phyloP scores from a whole-genome alignment of 2,888 invertebrate species.

The Phengaris arion region DNA sequence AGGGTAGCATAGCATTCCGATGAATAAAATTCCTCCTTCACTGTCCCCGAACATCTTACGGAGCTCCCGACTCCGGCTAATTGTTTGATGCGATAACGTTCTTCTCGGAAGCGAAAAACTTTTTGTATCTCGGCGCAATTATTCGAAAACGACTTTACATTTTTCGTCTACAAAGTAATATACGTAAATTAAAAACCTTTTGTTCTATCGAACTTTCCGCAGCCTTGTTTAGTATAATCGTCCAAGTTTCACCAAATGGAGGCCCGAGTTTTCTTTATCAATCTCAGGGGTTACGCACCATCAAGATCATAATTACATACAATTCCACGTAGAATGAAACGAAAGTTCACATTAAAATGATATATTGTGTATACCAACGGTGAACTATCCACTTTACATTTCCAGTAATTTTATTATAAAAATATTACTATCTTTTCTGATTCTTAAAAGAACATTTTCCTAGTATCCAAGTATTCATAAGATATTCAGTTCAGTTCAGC shows the following conservation, averaged over 20 bases:
- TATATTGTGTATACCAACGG: not conserved
- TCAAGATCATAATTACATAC: constrained; percentile 1
- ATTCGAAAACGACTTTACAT: constrained; percentile 55
- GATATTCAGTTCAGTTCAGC: constrained; percentile 1
- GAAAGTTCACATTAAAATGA: not conserved
- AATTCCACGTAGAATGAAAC: not conserved
- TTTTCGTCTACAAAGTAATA: constrained; percentile 45
- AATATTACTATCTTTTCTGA: not conserved
- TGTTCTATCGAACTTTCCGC: constrained; percentile 59
- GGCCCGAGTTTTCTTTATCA: constrained; percentile 68
- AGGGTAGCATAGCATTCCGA: constrained; percentile 49
- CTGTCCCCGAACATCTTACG: constrained; percentile 53
- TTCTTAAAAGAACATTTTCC: not conserved
- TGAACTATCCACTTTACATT: not conserved
- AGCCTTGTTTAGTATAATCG: constrained; percentile 65
- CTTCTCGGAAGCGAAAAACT: constrained; percentile 44
- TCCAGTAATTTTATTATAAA: not conserved
- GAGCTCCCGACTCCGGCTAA: constrained; percentile 49
- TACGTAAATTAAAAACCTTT: constrained; percentile 62
- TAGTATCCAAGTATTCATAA: not conserved
- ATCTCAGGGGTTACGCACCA: constrained; percentile 1
- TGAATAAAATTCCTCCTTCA: constrained; percentile 58
- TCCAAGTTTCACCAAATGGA: constrained; percentile 55
- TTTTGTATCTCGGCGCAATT: constrained; percentile 66
- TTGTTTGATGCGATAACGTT: constrained; percentile 54